A percentile compares a stretch with the other conserved stretches of the same genome.
Conservation (phyloP, 2,113 vertebrate genomes). For the Mesitornis unicolor region DNA sequence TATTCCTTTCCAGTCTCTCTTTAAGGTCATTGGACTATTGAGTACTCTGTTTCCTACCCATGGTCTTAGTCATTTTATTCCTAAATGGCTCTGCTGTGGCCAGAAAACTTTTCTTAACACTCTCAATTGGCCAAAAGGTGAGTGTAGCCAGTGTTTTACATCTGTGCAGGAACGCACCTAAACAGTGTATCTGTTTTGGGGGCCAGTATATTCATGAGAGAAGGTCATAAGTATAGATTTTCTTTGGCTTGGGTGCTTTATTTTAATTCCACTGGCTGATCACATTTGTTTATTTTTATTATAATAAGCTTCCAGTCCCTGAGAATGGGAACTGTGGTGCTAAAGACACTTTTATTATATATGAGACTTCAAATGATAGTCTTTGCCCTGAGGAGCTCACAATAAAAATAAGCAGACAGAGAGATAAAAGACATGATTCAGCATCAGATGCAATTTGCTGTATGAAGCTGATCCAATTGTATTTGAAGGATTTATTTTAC, state of each 20-base stretch:
- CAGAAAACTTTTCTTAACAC: neutral
- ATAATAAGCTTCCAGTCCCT: neutral
- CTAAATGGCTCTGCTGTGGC: neutral
- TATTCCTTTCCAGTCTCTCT: neutral
- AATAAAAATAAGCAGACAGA: slow-evolving; percentile 55
- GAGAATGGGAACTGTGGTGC: neutral
- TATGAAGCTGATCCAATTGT: slow-evolving; percentile 57
- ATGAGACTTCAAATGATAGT: slow-evolving; percentile 34
- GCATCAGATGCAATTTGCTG: slow-evolving; percentile 60
- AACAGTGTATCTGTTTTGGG: neutral
- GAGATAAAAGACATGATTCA: slow-evolving; percentile 66
- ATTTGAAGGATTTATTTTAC: slow-evolving; percentile 61
- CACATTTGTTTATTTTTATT: slow-evolving; percentile 51
- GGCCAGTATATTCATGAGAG: neutral
- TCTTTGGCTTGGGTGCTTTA: neutral
- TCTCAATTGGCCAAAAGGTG: neutral
- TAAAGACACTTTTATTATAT: slow-evolving; percentile 54
- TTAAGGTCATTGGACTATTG: neutral
- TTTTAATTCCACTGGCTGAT: slow-evolving; percentile 30
- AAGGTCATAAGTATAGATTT: neutral
- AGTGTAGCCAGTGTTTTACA: neutral
- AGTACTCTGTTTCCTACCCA: neutral
- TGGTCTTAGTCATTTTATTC: neutral
- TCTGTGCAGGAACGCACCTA: neutral
- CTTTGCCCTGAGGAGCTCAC: slow-evolving; percentile 50